Conservation (phyloP, 2,888 invertebrate genomes). For the Diarsia rubi region DNA sequence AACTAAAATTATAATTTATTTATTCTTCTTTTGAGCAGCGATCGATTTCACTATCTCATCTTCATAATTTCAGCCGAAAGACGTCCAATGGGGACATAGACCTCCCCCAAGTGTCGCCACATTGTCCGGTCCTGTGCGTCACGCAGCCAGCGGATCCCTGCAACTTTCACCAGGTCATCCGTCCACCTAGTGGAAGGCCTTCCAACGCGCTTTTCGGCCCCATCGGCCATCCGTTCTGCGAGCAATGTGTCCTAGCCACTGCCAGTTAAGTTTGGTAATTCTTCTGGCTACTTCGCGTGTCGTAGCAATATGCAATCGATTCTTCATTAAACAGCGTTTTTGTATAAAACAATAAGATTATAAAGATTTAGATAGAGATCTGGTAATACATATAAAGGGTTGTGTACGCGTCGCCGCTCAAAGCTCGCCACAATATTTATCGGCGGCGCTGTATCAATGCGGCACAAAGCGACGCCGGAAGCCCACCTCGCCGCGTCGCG, state of each 20-base stretch:
- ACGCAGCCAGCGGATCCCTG: too few species aligned
- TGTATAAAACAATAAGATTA: slow-evolving; percentile 47
- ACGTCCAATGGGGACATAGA: too few species aligned
- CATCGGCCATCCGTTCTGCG: too few species aligned
- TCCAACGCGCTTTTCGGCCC: too few species aligned
- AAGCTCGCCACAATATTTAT: slow-evolving; percentile 90
- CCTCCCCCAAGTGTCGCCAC: too few species aligned
- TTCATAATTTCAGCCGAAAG: too few species aligned
- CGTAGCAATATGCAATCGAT: slow-evolving; percentile 4
- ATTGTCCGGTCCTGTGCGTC: too few species aligned
- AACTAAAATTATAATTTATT: not conserved
- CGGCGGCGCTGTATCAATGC: slow-evolving; percentile 88
- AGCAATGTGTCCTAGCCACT: too few species aligned
- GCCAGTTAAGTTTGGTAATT: too few species aligned
- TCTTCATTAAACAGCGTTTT: slow-evolving; percentile 6
- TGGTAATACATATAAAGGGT: slow-evolving; percentile 58
- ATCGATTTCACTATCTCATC: not conserved
- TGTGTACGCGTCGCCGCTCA: slow-evolving; percentile 68
- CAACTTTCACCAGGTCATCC: too few species aligned
- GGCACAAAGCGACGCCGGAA: slow-evolving; percentile 88
- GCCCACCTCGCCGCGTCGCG: slow-evolving; percentile 82
- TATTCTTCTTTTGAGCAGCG: not conserved
- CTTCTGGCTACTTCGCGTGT: too few species aligned
- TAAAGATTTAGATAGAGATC: slow-evolving; percentile 44
- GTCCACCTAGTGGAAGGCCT: too few species aligned